Percentiles rank a stretch among this genome's conserved stretches.
Conservation (phyloP, 64 coral and sea anemone species). For the Acropora yongei region DNA sequence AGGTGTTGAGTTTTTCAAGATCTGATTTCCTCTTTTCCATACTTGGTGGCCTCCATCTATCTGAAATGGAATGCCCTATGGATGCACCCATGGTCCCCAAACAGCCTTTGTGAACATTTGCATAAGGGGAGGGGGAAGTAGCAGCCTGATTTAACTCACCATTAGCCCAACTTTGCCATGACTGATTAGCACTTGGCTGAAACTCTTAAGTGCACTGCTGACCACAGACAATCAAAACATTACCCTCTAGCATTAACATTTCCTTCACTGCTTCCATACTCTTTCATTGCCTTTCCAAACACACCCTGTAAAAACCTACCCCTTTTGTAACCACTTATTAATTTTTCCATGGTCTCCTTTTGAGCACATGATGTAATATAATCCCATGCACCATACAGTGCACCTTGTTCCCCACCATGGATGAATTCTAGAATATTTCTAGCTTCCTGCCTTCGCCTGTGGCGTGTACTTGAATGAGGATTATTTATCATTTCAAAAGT, state of each 20-base stretch:
- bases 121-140: conserved; percentile 46
- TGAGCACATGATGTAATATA: too few relatives aligned
- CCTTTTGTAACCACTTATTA: too few relatives aligned
- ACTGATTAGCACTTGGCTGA: conserved; percentile 46
- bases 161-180: conserved; percentile 57
- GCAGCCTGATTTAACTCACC: conserved; percentile 55
- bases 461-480: too few relatives aligned
- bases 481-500: too few relatives aligned
- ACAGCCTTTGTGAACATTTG: conserved; percentile 18
- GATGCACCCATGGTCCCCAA: background rate
- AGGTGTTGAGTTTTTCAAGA: background rate
- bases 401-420: too few relatives aligned
- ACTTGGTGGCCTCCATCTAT: too few relatives aligned
- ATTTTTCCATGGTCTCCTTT: too few relatives aligned
- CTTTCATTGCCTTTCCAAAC: background rate
- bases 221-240: conserved; percentile 17
- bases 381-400: too few relatives aligned
- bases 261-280: conserved; percentile 1
- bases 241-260: conserved; percentile 52
- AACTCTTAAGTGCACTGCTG: conserved; percentile 53
- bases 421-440: too few relatives aligned
- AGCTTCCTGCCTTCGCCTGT: too few relatives aligned
- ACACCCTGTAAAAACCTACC: too few relatives aligned
- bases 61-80: background rate
- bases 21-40: background rate